These are phyloP conservation scores for Notoglanidium macrostoma DNA, from an alignment of 2,797 vertebrate genomes.

Conservation along the genomic window DNA sequence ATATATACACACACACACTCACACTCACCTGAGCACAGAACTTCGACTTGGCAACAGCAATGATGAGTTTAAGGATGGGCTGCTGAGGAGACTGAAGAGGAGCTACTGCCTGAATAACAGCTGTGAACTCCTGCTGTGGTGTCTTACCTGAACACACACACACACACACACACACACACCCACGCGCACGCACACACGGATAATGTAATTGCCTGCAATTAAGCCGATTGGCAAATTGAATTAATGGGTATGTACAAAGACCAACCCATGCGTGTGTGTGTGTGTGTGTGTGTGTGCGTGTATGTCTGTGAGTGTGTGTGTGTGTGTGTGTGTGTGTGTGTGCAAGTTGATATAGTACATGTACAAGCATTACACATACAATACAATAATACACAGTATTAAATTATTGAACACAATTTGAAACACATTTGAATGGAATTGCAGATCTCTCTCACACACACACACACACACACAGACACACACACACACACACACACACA, in stretches of 20 bases:
- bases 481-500: background rate
- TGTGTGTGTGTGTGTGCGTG: background rate
- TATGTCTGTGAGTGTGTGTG: background rate
- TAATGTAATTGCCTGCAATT: background rate
- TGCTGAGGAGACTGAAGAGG: slow-evolving; percentile 78
- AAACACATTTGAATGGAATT: background rate
- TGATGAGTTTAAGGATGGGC: slow-evolving; percentile 79
- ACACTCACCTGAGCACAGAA: slow-evolving; percentile 78
- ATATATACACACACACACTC: background rate
- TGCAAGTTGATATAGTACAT: background rate
- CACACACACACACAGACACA: background rate
- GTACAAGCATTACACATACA: background rate
- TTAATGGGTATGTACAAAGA: background rate
- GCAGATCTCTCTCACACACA: background rate
- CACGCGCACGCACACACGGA: slow-evolving; percentile 1
- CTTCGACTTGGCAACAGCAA: slow-evolving; percentile 80
- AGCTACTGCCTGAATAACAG: slow-evolving; percentile 75
- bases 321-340: background rate
- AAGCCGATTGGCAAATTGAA: background rate
- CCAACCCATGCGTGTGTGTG: background rate
- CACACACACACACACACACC: slow-evolving; percentile 12
- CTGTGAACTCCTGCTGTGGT: slow-evolving; percentile 77
- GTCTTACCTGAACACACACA: slow-evolving; percentile 70
- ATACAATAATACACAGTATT: background rate
- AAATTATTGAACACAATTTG: background rate